Evolutionary conservation across 1,140 invertebrate genomes (phyloP).

Genomic region (Aleiodes sp.): DNA sequence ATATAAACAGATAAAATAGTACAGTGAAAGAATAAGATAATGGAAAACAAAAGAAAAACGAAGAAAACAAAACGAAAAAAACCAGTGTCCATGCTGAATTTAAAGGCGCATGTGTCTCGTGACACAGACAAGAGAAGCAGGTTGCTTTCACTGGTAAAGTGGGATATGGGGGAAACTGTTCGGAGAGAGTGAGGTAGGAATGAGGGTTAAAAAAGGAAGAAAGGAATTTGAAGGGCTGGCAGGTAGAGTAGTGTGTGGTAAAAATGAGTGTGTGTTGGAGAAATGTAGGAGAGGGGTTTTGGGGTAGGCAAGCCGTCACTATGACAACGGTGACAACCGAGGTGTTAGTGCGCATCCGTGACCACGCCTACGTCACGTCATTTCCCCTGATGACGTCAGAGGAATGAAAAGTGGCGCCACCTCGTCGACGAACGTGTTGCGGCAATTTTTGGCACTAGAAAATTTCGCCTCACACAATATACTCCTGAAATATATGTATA

Average conservation of each 20-base stretch:
- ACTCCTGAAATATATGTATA: conserved; percentile 1
- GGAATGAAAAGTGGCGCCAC: conserved; percentile 43
- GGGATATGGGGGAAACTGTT: not conserved
- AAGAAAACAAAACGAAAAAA: no score
- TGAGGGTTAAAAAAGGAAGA: conserved; percentile 18
- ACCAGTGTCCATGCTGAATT: conserved; percentile 9
- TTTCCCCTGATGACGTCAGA: conserved; percentile 54
- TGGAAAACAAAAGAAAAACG: not conserved
- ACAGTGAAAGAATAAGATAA: not conserved
- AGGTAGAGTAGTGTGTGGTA: conserved; percentile 39
- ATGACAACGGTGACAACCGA: conserved; percentile 64
- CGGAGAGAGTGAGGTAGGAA: not conserved
- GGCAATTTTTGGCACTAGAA: conserved; percentile 43
- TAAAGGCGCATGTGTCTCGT: conserved; percentile 15
- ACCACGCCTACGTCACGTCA: conserved; percentile 65
- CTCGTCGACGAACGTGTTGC: conserved; percentile 50
- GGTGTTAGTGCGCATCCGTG: conserved; percentile 65
- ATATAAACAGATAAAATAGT: not conserved
- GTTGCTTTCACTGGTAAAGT: conserved; percentile 18
- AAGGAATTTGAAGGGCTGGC: conserved; percentile 22
- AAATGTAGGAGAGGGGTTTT: not conserved
- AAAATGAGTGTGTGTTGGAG: conserved; percentile 17
- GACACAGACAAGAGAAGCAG: conserved; percentile 1
- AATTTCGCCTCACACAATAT: conserved; percentile 20
- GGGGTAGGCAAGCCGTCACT: conserved; percentile 58